phyloP scores from a whole-genome alignment of 1,140 invertebrate species.

The Himalopsyche phryganea region DNA sequence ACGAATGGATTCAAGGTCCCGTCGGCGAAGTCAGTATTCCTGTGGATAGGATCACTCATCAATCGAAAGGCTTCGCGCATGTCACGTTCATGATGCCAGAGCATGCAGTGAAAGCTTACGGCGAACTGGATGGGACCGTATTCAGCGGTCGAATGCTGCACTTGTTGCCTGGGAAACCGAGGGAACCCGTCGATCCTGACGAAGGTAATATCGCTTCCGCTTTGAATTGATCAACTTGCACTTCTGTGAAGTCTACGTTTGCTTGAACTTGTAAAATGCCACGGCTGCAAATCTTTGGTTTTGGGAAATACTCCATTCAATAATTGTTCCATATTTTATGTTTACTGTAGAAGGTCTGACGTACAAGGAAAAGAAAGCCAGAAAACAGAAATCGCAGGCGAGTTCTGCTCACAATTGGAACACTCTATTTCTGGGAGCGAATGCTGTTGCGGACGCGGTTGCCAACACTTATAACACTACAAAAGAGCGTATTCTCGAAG shows the following conservation, averaged over 20 bases:
- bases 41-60: constrained; percentile 78
- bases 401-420: constrained; percentile 93
- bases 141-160: constrained; percentile 93
- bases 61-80: constrained; percentile 91
- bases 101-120: constrained; percentile 87
- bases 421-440: constrained; percentile 87
- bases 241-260: too few relatives aligned
- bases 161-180: constrained; percentile 80
- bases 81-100: constrained; percentile 94
- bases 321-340: too few relatives aligned
- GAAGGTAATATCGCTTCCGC: constrained; percentile 49
- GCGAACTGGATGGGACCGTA: constrained; percentile 81
- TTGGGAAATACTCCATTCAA: too few relatives aligned
- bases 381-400: constrained; percentile 74
- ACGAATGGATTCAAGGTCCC: constrained; percentile 75
- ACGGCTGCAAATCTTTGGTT: too few relatives aligned
- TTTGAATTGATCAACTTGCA: too few relatives aligned
- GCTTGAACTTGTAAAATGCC: too few relatives aligned
- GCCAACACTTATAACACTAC: constrained; percentile 81
- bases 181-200: constrained; percentile 54
- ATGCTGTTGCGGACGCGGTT: constrained; percentile 91
- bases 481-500: constrained; percentile 68
- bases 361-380: constrained; percentile 84
- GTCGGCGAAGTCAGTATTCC: constrained; percentile 87
- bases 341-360: constrained; percentile 56